Base-by-base conservation (phyloP, 2,797 vertebrate species). In the Hozukius guyotensis region DNA sequence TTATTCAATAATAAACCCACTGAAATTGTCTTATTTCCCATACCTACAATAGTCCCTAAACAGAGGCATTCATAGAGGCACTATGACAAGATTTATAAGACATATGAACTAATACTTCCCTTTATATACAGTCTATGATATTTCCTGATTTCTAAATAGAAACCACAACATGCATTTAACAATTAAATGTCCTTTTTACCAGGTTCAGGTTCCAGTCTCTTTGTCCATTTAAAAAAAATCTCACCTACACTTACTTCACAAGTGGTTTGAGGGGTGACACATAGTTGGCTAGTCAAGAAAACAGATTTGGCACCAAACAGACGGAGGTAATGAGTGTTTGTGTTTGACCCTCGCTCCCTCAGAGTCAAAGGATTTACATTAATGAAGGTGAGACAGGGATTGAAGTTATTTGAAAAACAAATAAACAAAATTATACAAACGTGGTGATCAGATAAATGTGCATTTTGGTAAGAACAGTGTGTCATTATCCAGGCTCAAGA, bases 271-370 rank as follows among this genome's bases (percentile, higher is more conserved):
- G 63, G 61, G 68, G 55, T 87, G 87, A 87, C 80, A 87, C 86
- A 82, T 87, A 87, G 79, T 85, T 85, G 80, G 78, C 86, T 52
- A 8, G 82, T 80, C 80, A 65, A 31, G 70, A 80, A 27, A 80
- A 27, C 64, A 80, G 80, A 70, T 60, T 80, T 83, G 87, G 72
- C 46, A 10, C 63, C n/a, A 34, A 72, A 71, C 82, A 84, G 59
- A 86, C 73, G 82, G 77, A 80, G 73, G 74, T 85, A 84, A 87
- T 87, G 80, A 86, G 77, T 22, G 53, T 83, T 81, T 85, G 76
- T 83, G 79, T 82, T 88, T 85, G 78, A 85, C 83, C 76, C 25
- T 13, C 6, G 62, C 64, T 57, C 75, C 61, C 22, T 77, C 38
- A 56, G 38, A 75, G 69, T 67, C 64, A 27, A 67, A 83, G 42